Base-by-base conservation (phyloP, 2,888 invertebrate species). In the Aquatica leii region DNA sequence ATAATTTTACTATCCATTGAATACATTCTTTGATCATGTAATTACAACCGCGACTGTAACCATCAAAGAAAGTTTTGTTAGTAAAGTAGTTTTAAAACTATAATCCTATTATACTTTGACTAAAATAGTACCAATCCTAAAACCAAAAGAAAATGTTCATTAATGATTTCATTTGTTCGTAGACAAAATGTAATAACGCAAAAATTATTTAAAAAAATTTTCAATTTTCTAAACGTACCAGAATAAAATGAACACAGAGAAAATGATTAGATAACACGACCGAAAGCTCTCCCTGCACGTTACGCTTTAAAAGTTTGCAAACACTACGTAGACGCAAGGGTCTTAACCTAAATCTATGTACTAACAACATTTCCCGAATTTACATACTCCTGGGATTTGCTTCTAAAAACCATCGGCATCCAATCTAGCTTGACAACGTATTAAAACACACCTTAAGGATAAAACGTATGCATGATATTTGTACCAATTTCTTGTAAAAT, bases 31-130 rank as follows among this genome's bases (percentile, higher is more conserved):
- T n/a, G n/a, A n/a, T n/a, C n/a, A n/a, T n/a, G n/a, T n/a, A n/a
- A n/a, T n/a, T n/a, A 24, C 2, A 12, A 18, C 56, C 56, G 46
- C 56, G 35, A 34, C 21, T 48, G 15, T 43, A 41, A 56, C 56
- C 48, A 56, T 56, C 56, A 56, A 56, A 56, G 56, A 46, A 46
- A 43, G 56, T 56, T 56, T 56, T 56, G 56, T 56, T 56, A 34
- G 43, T 56, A 43, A 46, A 53, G 37, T 61, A 61, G 61, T 61
- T 61, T 56, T 61, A 61, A 61, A 61, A 61, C 43, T 35, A 61
- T 55, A 54, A 46, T n/a, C n/a, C n/a, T n/a, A n/a, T n/a, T n/a
- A n/a, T n/a, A n/a, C n/a, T 43, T 48, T 52, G 52, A 57, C 41
- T 62, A 53, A 63, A 50, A 49, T 54, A 46, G 56, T 18, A 51